A percentile compares a stretch with the other conserved stretches of the same genome.
Evolutionary conservation across 2,797 vertebrate genomes (phyloP).

Genomic region (Anguilla obscura): DNA sequence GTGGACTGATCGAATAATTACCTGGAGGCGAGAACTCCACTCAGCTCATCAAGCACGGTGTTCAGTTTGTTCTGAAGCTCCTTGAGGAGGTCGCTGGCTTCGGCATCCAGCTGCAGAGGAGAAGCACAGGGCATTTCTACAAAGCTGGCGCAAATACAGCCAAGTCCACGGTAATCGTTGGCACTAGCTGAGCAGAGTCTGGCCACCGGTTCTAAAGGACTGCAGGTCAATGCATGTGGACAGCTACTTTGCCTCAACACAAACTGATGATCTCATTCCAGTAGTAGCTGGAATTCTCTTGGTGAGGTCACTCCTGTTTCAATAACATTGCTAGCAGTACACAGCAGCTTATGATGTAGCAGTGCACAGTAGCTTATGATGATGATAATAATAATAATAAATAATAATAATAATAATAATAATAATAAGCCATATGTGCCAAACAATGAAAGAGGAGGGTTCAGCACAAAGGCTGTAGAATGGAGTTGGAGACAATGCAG

Average conservation of each 20-base stretch:
- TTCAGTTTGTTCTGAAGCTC: slow-evolving; percentile 94
- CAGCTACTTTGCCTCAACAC: not conserved
- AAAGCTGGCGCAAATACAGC: slow-evolving; percentile 42
- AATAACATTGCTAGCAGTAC: not conserved
- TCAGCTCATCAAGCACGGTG: slow-evolving; percentile 89
- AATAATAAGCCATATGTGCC: not conserved
- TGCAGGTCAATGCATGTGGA: not conserved
- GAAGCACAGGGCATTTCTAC: slow-evolving; percentile 47
- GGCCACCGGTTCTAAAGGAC: not conserved
- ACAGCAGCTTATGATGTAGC: not conserved
- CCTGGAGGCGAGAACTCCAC: slow-evolving; percentile 86
- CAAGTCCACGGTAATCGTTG: not conserved
- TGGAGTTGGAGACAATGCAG: not conserved
- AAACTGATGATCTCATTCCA: slow-evolving; percentile 24
- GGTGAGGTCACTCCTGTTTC: slow-evolving; percentile 16
- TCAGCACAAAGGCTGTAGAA: not conserved
- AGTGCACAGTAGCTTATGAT: not conserved
- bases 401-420: not conserved
- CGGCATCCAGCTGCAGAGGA: slow-evolving; percentile 85
- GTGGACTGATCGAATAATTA: slow-evolving; percentile 56
- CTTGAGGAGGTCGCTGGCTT: slow-evolving; percentile 88
- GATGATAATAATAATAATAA: too few relatives aligned
- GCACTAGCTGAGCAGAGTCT: not conserved
- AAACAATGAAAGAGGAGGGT: not conserved
- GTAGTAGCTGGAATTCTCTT: not conserved